These are phyloP conservation scores for Tridacna crocea DNA, from an alignment of 2,888 invertebrate species.

Conservation along the genomic window DNA sequence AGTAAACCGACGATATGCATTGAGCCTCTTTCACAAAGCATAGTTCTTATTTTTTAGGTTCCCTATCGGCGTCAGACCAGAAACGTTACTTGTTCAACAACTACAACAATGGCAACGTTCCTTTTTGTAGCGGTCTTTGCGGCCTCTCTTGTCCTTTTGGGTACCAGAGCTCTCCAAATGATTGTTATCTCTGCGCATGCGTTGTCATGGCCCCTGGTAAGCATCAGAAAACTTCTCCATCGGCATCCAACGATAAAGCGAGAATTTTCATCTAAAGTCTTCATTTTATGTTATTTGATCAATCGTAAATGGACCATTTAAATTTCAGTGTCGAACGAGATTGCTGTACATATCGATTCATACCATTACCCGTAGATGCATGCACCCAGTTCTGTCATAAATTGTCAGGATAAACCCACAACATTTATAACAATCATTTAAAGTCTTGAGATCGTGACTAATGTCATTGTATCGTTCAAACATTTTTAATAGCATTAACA, in stretches of 20 bases:
- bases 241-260: background rate
- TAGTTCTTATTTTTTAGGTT: background rate
- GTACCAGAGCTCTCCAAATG: background rate
- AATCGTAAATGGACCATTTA: too few species aligned
- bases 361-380: too few species aligned
- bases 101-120: background rate
- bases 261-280: background rate
- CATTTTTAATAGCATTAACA: too few species aligned
- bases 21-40: background rate
- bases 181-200: conserved; percentile 11
- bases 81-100: conserved; percentile 7
- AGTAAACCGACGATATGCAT: too few species aligned
- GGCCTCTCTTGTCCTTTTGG: background rate
- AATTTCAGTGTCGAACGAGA: too few species aligned
- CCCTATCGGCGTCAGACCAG: background rate
- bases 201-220: background rate
- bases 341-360: too few species aligned
- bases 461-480: too few species aligned
- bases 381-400: too few species aligned
- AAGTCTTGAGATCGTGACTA: too few species aligned
- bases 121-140: conserved; percentile 5
- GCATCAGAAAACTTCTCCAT: background rate
- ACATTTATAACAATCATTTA: too few species aligned
- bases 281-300: too few species aligned
- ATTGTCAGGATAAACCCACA: too few species aligned